A percentile compares a stretch with the other conserved stretches of the same genome.
Conservation (phyloP, 2,888 invertebrate species). For the Anodontia alba region DNA sequence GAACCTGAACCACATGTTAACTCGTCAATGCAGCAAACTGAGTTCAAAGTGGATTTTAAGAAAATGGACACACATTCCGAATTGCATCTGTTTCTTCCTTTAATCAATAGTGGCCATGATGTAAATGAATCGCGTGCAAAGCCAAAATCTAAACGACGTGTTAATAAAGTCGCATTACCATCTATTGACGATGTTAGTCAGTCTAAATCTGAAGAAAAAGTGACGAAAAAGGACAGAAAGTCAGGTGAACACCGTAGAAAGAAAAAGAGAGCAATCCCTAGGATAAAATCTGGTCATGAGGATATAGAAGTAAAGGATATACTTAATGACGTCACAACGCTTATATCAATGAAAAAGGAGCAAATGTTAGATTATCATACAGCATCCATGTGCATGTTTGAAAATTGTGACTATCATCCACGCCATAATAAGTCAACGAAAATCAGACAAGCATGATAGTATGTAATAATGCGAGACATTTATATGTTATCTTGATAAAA, state of each 20-base stretch:
- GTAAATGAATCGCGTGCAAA: conserved; percentile 16
- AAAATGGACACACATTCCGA: conserved; percentile 64
- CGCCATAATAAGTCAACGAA: conserved; percentile 43
- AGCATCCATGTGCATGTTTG: conserved; percentile 65
- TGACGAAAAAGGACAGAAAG: conserved; percentile 36
- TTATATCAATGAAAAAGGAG: conserved; percentile 66
- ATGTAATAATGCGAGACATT: too few species aligned
- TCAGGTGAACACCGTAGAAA: conserved; percentile 32
- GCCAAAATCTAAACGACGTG: conserved; percentile 5
- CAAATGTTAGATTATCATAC: conserved; percentile 39
- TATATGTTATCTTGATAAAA: too few species aligned
- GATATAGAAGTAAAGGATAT: conserved; percentile 61
- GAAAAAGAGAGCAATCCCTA: conserved; percentile 45
- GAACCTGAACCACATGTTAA: conserved; percentile 24
- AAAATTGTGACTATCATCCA: conserved; percentile 63
- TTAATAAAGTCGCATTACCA: conserved; percentile 41
- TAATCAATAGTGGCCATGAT: conserved; percentile 52
- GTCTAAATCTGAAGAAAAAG: conserved; percentile 39
- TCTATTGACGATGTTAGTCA: conserved; percentile 47
- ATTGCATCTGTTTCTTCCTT: conserved; percentile 68
- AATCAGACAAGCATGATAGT: conserved; percentile 51
- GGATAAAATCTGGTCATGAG: conserved; percentile 49
- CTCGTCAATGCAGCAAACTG: conserved; percentile 4
- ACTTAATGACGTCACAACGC: conserved; percentile 68
- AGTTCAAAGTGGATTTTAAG: conserved; percentile 68